Percentiles rank a stretch among this genome's conserved stretches.
Evolutionary conservation across 35 echinoderm and acorn worm species (phyloP).

Genomic region (Eucidaris tribuloides): DNA sequence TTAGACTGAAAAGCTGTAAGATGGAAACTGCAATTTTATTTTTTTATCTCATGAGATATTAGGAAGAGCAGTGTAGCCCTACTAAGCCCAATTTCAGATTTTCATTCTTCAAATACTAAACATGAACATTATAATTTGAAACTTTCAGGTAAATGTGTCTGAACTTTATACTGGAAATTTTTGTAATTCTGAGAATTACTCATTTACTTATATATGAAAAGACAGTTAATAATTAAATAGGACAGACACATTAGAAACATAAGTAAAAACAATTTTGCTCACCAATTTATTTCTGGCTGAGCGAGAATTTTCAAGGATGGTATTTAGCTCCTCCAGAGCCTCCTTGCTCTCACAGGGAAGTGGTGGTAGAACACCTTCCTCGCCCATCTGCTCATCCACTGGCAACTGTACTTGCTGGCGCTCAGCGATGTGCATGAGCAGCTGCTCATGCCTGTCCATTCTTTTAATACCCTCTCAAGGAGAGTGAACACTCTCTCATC

Average conservation of each 20-base stretch:
- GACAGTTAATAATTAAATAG: too few relatives aligned
- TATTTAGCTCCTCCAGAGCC: background rate
- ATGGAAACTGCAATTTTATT: too few relatives aligned
- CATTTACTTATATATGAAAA: too few relatives aligned
- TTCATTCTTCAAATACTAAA: too few relatives aligned
- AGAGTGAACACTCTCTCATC: conserved; percentile 6
- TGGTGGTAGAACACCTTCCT: background rate
- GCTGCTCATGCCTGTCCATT: background rate
- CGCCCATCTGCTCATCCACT: background rate
- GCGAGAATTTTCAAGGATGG: background rate
- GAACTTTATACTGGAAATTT: too few relatives aligned
- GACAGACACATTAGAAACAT: background rate
- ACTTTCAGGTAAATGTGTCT: too few relatives aligned
- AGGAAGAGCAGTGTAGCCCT: too few relatives aligned
- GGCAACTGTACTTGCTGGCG: background rate
- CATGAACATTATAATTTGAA: too few relatives aligned
- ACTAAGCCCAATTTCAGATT: too few relatives aligned
- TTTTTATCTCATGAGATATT: too few relatives aligned
- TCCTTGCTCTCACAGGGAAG: background rate
- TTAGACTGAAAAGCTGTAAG: too few relatives aligned
- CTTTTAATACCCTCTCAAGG: background rate
- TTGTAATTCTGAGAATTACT: too few relatives aligned
- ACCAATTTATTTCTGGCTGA: conserved; percentile 7
- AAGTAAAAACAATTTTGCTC: background rate
- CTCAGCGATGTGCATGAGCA: conserved; percentile 7